These are phyloP conservation scores for Drosophila subsilvestris DNA, from an alignment of 2,888 invertebrate genomes.

Conservation along the genomic window DNA sequence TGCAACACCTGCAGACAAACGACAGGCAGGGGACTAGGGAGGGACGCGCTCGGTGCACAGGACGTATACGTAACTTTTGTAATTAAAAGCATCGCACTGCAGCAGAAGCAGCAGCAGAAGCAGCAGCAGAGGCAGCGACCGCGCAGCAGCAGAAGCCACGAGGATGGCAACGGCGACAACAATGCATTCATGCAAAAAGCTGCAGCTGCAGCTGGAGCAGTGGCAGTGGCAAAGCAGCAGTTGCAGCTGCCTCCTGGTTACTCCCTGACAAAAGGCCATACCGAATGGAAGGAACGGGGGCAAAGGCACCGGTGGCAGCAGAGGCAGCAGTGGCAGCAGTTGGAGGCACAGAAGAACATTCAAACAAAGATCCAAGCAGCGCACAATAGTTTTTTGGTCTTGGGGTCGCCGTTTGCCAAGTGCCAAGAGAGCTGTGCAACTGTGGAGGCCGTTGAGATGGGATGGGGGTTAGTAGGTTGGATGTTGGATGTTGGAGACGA, in stretches of 20 bases:
- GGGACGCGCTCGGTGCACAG: conserved; percentile 42
- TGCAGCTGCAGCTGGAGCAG: conserved; percentile 47
- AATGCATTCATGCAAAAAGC: conserved; percentile 74
- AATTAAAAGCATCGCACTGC: conserved; percentile 77
- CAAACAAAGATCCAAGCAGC: conserved; percentile 66
- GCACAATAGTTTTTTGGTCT: conserved; percentile 63
- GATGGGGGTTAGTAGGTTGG: background rate
- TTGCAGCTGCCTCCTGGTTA: conserved; percentile 46
- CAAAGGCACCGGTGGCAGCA: background rate
- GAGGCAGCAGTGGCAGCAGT: conserved; percentile 29
- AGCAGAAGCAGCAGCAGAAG: conserved; percentile 30
- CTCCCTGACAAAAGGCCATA: conserved; percentile 35
- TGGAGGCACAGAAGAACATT: conserved; percentile 44
- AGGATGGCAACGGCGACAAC: conserved; percentile 40
- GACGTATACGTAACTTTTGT: conserved; percentile 78
- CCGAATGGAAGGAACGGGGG: conserved; percentile 15
- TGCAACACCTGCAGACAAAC: conserved; percentile 74
- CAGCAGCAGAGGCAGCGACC: conserved; percentile 15
- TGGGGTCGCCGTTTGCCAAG: conserved; percentile 40
- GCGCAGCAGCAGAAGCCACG: conserved; percentile 13
- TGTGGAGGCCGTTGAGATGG: background rate
- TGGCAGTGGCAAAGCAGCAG: conserved; percentile 24
- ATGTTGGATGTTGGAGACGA: background rate
- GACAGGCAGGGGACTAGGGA: conserved; percentile 33
- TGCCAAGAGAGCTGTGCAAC: conserved; percentile 23